Percentiles rank a stretch among this genome's conserved stretches.
Conservation (phyloP, 2,888 invertebrate genomes). For the Itoplectis maculator region DNA sequence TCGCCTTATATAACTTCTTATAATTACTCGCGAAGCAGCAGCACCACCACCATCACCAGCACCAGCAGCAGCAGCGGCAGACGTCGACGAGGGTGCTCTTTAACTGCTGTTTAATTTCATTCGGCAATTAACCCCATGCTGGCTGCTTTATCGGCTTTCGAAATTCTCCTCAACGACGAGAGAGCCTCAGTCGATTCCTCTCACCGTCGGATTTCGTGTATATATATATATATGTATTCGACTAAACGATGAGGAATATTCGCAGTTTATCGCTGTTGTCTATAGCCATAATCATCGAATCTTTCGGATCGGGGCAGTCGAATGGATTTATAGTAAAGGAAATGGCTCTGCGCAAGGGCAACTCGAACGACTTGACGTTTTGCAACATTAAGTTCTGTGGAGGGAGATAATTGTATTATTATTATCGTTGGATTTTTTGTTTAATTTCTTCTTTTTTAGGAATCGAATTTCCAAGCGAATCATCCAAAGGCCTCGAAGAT, state of each 20-base stretch:
- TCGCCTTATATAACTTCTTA: slow-evolving; percentile 82
- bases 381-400: neutral
- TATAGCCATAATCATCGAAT: slow-evolving; percentile 44
- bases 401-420: neutral
- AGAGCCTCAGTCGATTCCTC: slow-evolving; percentile 40
- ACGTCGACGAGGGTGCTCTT: slow-evolving; percentile 67
- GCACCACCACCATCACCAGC: slow-evolving; percentile 56
- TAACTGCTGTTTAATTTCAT: slow-evolving; percentile 83
- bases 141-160: slow-evolving; percentile 76
- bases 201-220: neutral
- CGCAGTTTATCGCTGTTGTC: slow-evolving; percentile 48
- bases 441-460: neutral
- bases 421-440: neutral
- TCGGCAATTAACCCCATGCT: slow-evolving; percentile 79
- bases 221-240: slow-evolving; percentile 10
- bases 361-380: neutral
- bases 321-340: neutral
- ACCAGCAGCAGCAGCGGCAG: slow-evolving; percentile 57
- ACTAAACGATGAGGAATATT: slow-evolving; percentile 37
- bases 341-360: neutral
- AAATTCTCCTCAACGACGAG: slow-evolving; percentile 56
- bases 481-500: neutral
- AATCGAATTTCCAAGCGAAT: neutral
- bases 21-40: slow-evolving; percentile 78
- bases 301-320: slow-evolving; percentile 14